A percentile compares a stretch with the other conserved stretches of the same genome.
Evolutionary conservation across 2,888 invertebrate genomes (phyloP).

Genomic region (Hypselothyrea guttata): DNA sequence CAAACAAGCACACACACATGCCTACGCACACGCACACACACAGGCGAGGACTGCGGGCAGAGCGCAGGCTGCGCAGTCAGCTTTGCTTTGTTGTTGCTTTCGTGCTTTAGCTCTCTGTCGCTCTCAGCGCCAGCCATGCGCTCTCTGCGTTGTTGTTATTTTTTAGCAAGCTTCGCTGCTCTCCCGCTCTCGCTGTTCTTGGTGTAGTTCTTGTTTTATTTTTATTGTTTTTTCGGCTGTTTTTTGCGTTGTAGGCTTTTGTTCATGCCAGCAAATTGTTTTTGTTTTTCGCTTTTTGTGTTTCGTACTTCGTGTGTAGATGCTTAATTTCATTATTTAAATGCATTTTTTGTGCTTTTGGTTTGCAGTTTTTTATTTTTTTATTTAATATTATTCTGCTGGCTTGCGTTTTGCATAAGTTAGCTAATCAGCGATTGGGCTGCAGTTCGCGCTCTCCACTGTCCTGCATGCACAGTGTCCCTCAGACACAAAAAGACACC

Average conservation of each 20-base stretch:
- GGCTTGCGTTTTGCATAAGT: slow-evolving; percentile 30
- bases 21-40: slow-evolving; percentile 8
- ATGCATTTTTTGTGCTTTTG: slow-evolving; percentile 24
- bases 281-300: slow-evolving; percentile 7
- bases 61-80: slow-evolving; percentile 50
- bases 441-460: slow-evolving; percentile 9
- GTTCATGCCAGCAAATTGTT: slow-evolving; percentile 38
- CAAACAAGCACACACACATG: slow-evolving; percentile 58
- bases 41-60: not conserved
- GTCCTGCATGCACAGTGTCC: not conserved
- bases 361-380: slow-evolving; percentile 28
- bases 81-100: slow-evolving; percentile 36
- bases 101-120: slow-evolving; percentile 39
- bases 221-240: slow-evolving; percentile 5
- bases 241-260: slow-evolving; percentile 54
- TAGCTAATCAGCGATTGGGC: slow-evolving; percentile 38
- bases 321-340: slow-evolving; percentile 16
- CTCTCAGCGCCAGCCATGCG: too few species aligned
- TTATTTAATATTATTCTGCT: slow-evolving; percentile 34
- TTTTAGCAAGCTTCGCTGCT: too few species aligned
- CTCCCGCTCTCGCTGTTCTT: too few species aligned
- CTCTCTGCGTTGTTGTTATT: too few species aligned
- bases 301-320: slow-evolving; percentile 15
- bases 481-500: too few species aligned
- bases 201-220: slow-evolving; percentile 3